Base-by-base conservation (phyloP, 2,113 vertebrate species). In the Corythornis madagascariensis region DNA sequence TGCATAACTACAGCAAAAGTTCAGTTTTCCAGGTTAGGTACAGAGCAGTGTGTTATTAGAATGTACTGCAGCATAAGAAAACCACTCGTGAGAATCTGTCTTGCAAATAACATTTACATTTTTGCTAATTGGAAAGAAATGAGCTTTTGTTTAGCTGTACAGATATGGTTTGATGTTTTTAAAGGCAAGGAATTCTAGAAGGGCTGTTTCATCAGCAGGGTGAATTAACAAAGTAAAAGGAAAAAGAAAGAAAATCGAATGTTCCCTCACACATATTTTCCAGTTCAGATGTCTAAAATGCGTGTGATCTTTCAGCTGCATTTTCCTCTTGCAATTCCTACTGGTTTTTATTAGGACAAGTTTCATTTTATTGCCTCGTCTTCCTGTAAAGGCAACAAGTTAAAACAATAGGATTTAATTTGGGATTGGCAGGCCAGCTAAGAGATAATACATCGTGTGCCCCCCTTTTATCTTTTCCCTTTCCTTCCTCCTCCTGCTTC, bases 361-460 rank as follows among this genome's bases (percentile, higher is more conserved):
- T 80, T 93, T 94, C 83, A 53, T 90, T 95, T 97, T 93, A 96
- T 85, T 90, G 91, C 88, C 86, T 81, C 88, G 87, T 94, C 95
- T 97, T 96, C 96, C 90, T 84, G 70, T 67, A 86, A 92, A 94
- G 80, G 80, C 86, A 92, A 85, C 72, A 93, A 95, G 90, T 97
- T 93, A 88, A 96, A 96, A 88, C 85, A 96, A 95, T 90, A 93
- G 96, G 89, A 89, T 92, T 96, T 90, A 90, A 83, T 94, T 95
- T 95, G 75, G 77, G 52, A 91, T 89, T 86, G 88, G 83, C 89
- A 60, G 92, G 91, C 88, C 78, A 84, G 82, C 78, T 63, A 47
- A 65, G 76, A 81, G 76, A 69, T 87, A 55, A 80, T 45, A 59
- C 71, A 73, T 57, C 2, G 2, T n/a, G 50, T 50, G 22, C 24